phyloP scores from a whole-genome alignment of 2,113 vertebrate species.

The Neofelis nebulosa region DNA sequence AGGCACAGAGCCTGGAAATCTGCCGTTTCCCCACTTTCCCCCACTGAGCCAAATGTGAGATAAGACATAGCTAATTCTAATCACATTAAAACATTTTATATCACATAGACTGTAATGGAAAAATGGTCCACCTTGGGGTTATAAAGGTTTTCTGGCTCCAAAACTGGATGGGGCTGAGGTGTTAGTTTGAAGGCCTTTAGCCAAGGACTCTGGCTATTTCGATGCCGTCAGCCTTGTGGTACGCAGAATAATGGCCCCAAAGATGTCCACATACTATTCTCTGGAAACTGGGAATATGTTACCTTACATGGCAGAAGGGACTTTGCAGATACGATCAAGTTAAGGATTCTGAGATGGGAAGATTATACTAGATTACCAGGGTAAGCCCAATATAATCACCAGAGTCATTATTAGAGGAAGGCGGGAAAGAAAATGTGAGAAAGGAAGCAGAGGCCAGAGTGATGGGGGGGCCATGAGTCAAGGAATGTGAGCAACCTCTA shows the following conservation, averaged over 20 bases:
- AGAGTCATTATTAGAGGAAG: neutral
- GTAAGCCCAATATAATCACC: neutral
- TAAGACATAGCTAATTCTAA: conserved; percentile 43
- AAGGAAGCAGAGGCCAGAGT: neutral
- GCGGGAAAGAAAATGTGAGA: neutral
- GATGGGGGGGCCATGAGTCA: neutral
- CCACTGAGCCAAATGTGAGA: conserved; percentile 36
- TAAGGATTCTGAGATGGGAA: neutral
- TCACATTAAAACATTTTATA: neutral
- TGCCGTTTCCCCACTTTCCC: neutral
- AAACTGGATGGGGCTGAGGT: neutral
- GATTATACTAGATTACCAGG: neutral
- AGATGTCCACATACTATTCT: neutral
- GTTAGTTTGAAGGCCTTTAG: neutral
- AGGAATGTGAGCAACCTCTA: neutral
- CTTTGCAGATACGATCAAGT: neutral
- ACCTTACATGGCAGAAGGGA: neutral
- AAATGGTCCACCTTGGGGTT: neutral
- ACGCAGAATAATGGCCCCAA: neutral
- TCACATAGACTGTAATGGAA: neutral
- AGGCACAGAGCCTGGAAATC: conserved; percentile 46
- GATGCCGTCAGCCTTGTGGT: neutral
- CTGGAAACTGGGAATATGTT: neutral
- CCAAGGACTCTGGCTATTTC: neutral
- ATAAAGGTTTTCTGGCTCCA: neutral